Percentiles rank a stretch among this genome's conserved stretches.
Conservation (phyloP, 2,888 invertebrate species). For the Drosophila mercatorum region DNA sequence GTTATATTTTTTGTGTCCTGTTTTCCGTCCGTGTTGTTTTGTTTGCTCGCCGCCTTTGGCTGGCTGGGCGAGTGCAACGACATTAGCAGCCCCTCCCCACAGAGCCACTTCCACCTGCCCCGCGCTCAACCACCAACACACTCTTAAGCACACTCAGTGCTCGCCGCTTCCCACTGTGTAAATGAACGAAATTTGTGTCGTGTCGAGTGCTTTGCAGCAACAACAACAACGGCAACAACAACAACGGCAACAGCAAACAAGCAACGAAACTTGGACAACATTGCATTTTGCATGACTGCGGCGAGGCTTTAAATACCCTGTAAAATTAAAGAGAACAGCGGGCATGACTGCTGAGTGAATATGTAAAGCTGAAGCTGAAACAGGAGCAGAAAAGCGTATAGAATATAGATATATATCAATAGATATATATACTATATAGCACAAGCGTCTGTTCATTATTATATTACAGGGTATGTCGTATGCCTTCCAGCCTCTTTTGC, state of each 20-base stretch:
- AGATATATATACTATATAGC: too few species aligned
- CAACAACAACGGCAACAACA: conserved; percentile 25
- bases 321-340: conserved; percentile 5
- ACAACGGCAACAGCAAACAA: conserved; percentile 21
- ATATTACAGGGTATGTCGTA: conserved; percentile 34
- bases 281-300: conserved; percentile 61
- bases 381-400: not conserved
- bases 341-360: conserved; percentile 4
- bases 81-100: conserved; percentile 39
- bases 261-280: conserved; percentile 47
- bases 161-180: conserved; percentile 56
- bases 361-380: too few species aligned
- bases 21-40: conserved; percentile 24
- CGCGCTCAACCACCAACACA: not conserved
- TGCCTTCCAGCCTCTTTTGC: not conserved
- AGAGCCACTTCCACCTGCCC: not conserved
- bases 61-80: conserved; percentile 69
- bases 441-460: too few species aligned
- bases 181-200: conserved; percentile 68
- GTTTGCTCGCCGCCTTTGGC: conserved; percentile 24
- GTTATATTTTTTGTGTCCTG: conserved; percentile 23
- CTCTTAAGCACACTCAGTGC: conserved; percentile 33
- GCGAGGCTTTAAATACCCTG: conserved; percentile 39
- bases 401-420: not conserved
- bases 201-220: conserved; percentile 60